These are phyloP conservation scores for Caenorhabditis sp. DNA, from an alignment of 2,888 invertebrate genomes.

Conservation along the genomic window DNA sequence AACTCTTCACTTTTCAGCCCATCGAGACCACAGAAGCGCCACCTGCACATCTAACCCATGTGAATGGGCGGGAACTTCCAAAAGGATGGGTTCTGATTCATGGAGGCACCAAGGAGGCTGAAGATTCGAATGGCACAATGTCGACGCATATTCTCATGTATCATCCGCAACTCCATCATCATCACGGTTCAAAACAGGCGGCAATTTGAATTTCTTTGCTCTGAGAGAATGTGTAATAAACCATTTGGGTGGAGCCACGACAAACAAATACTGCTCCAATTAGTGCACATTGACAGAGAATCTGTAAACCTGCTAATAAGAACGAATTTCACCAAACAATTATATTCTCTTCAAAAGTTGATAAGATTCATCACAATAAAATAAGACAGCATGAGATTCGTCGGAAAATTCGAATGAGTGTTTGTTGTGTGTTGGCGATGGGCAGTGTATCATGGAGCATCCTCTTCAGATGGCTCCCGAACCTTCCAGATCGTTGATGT, in stretches of 20 bases:
- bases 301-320: too few relatives aligned
- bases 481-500: slow-evolving; percentile 55
- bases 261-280: too few relatives aligned
- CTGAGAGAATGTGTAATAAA: too few relatives aligned
- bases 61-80: slow-evolving; percentile 49
- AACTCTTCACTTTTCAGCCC: slow-evolving; percentile 15
- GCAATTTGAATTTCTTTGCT: too few relatives aligned
- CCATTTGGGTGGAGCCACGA: too few relatives aligned
- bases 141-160: slow-evolving; percentile 60
- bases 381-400: too few relatives aligned
- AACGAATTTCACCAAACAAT: too few relatives aligned
- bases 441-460: too few relatives aligned
- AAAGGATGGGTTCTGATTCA: slow-evolving; percentile 63
- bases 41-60: slow-evolving; percentile 32
- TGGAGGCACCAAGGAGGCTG: slow-evolving; percentile 54
- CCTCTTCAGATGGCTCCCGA: slow-evolving; percentile 27
- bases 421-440: background rate
- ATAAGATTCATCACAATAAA: too few relatives aligned
- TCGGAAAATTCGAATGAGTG: background rate
- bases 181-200: too few relatives aligned
- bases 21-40: slow-evolving; percentile 23
- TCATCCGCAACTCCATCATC: slow-evolving; percentile 52
- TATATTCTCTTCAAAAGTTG: too few relatives aligned
- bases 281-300: too few relatives aligned
- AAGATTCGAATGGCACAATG: slow-evolving; percentile 57